These are phyloP conservation scores for Pantherophis alleghaniensis DNA, from an alignment of 2,797 vertebrate species.

Conservation along the genomic window DNA sequence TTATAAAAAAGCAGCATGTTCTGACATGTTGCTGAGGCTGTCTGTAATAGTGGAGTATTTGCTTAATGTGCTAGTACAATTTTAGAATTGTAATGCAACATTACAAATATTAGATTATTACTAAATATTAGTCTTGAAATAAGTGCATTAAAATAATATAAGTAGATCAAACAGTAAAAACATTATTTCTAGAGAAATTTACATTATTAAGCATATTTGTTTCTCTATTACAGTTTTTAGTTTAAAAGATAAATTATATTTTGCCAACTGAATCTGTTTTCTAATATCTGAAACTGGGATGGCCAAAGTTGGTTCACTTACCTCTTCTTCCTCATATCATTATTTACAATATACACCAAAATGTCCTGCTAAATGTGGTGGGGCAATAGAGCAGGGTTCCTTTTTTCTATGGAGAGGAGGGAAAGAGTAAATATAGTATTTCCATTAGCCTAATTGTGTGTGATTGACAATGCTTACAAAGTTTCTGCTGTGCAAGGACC, in stretches of 20 bases:
- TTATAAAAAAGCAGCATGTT: neutral
- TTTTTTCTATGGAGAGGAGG: neutral
- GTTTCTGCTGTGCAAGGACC: neutral
- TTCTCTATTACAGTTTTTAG: neutral
- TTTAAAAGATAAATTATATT: neutral
- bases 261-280: neutral
- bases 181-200: neutral
- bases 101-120: neutral
- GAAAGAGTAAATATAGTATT: neutral
- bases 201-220: neutral
- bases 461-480: neutral
- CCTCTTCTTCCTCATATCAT: neutral
- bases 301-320: neutral
- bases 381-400: too few species aligned
- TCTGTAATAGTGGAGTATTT: neutral
- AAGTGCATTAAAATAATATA: neutral
- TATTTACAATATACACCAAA: neutral
- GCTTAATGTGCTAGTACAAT: neutral
- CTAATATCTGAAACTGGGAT: neutral
- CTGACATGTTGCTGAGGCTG: neutral
- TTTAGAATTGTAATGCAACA: neutral
- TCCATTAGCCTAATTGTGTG: neutral
- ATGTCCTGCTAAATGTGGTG: neutral
- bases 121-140: neutral
- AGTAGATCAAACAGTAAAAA: neutral